Conservation (phyloP, 2,797 vertebrate species). For the Gadopsis bispinosus region DNA sequence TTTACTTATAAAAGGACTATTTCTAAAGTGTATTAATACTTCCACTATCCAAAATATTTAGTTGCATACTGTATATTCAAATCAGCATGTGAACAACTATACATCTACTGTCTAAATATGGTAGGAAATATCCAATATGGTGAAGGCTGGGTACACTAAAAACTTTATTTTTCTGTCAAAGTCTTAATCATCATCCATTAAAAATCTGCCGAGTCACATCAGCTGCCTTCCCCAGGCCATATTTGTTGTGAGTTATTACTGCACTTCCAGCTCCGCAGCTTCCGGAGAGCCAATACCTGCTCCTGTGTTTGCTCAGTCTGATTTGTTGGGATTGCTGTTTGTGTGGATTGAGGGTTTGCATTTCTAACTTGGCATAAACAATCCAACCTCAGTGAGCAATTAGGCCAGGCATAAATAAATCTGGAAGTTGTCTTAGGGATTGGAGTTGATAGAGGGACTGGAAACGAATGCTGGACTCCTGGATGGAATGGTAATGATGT, state of each 20-base stretch:
- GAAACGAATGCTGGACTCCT: conserved; percentile 25
- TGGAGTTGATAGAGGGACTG: conserved; percentile 48
- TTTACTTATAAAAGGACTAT: not conserved
- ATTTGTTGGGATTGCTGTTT: conserved; percentile 59
- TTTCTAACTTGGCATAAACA: conserved; percentile 64
- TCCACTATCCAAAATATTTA: not conserved
- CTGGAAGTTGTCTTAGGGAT: conserved; percentile 39
- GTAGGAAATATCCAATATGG: not conserved
- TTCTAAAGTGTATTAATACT: not conserved
- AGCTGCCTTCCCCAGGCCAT: conserved; percentile 22
- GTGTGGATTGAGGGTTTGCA: conserved; percentile 60
- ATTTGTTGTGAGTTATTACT: conserved; percentile 59
- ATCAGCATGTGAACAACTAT: not conserved
- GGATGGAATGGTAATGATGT: conserved; percentile 60
- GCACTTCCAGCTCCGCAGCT: conserved; percentile 47
- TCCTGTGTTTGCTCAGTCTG: conserved; percentile 59
- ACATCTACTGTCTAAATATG: not conserved
- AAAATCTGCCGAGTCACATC: conserved; percentile 66
- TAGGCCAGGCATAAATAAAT: conserved; percentile 66
- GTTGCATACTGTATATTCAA: not conserved
- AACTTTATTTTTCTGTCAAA: conserved; percentile 22
- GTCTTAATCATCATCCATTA: conserved; percentile 56
- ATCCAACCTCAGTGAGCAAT: conserved; percentile 62
- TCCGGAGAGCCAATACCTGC: conserved; percentile 56
- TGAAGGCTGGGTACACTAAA: conserved; percentile 1